A percentile compares a stretch with the other conserved stretches of the same genome.
Conservation (phyloP, 2,888 invertebrate species). For the Heliconius ismenius region DNA sequence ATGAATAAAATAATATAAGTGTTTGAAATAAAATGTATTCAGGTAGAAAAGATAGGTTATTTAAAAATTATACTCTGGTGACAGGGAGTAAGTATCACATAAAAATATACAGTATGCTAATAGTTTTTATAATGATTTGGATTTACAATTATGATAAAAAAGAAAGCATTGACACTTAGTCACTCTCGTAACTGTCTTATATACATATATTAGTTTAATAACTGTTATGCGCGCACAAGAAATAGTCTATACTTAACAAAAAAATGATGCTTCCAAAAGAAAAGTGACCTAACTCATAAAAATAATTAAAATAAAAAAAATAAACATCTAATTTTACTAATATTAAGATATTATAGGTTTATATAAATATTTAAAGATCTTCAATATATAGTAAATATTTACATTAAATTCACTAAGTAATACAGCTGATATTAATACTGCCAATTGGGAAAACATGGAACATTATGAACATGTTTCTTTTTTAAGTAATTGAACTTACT, state of each 20-base stretch:
- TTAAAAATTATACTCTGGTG: no score
- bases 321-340: neutral
- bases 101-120: no score
- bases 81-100: no score
- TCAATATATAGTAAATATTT: neutral
- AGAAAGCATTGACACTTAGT: no score
- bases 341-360: neutral
- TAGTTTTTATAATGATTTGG: no score
- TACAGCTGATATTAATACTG: neutral
- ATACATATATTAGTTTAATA: neutral
- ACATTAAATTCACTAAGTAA: neutral
- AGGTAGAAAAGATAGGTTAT: no score
- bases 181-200: neutral
- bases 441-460: neutral
- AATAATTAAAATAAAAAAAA: neutral
- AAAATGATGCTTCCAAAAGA: conserved; percentile 5
- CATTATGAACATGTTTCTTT: neutral
- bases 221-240: neutral
- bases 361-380: neutral
- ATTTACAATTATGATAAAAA: no score
- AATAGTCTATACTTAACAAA: neutral
- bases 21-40: no score
- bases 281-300: neutral
- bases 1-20: no score
- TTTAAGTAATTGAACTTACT: neutral